Percentiles rank a stretch among this genome's conserved stretches.
These are phyloP conservation scores for Trichonephila inaurata DNA, from an alignment of 1,140 invertebrate species.

Conservation along the genomic window DNA sequence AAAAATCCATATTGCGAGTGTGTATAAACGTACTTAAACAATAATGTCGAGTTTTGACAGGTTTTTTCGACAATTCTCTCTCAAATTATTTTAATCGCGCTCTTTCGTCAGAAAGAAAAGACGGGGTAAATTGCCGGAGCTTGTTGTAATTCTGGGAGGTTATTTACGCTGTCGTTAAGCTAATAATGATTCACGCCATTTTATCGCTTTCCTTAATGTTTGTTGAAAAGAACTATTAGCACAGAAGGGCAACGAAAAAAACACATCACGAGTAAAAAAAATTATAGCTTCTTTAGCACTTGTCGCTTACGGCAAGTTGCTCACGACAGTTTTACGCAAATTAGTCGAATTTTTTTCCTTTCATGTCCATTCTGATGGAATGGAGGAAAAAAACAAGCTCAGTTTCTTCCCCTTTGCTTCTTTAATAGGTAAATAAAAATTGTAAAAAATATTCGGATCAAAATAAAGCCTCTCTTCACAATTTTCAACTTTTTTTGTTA, in stretches of 20 bases:
- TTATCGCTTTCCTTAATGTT: conserved; percentile 64
- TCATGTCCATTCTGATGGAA: conserved; percentile 11
- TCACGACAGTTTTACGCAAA: conserved; percentile 68
- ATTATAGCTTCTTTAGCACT: conserved; percentile 51
- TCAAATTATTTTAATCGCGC: conserved; percentile 56
- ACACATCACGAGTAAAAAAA: conserved; percentile 18
- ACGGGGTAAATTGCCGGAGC: conserved; percentile 37
- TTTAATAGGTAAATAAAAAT: conserved; percentile 47
- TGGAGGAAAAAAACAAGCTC: not conserved
- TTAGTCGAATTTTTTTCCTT: conserved; percentile 49
- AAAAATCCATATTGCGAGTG: not conserved
- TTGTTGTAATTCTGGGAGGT: conserved; percentile 67
- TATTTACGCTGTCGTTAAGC: conserved; percentile 65
- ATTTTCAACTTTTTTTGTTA: not conserved
- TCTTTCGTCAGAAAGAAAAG: conserved; percentile 38
- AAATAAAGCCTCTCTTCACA: conserved; percentile 36
- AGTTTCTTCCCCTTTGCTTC: not conserved
- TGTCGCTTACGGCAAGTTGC: conserved; percentile 68
- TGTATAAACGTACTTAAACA: conserved; percentile 31
- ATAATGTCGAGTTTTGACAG: conserved; percentile 55
- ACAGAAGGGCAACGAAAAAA: conserved; percentile 1
- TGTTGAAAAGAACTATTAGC: conserved; percentile 71
- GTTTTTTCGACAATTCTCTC: conserved; percentile 6
- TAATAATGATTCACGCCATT: conserved; percentile 69
- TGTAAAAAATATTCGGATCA: conserved; percentile 26